Conservation (phyloP, 2,797 vertebrate genomes). For the Hoplostethus mediterraneus region DNA sequence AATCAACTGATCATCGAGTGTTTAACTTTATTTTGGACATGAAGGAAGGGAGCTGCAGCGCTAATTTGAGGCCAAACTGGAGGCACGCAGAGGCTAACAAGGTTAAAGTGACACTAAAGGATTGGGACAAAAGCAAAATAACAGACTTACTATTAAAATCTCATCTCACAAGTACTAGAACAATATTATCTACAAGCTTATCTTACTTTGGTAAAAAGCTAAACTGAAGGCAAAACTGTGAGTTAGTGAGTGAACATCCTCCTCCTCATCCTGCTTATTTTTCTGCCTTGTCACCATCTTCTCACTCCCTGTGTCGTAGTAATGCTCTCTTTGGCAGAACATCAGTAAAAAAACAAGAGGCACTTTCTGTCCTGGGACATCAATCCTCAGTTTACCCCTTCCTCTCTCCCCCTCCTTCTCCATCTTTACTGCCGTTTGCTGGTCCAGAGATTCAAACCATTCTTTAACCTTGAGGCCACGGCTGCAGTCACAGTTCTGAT, state of each 20-base stretch:
- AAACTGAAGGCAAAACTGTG: not conserved
- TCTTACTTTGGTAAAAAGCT: conserved; percentile 12
- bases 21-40: conserved; percentile 75
- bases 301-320: too few relatives aligned
- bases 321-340: too few relatives aligned
- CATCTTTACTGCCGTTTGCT: too few relatives aligned
- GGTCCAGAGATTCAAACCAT: too few relatives aligned
- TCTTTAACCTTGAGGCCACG: too few relatives aligned
- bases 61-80: conserved; percentile 67
- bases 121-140: conserved; percentile 43
- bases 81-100: conserved; percentile 64
- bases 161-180: not conserved
- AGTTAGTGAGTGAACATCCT: not conserved
- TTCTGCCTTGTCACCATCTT: too few relatives aligned
- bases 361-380: too few relatives aligned
- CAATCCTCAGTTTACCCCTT: too few relatives aligned
- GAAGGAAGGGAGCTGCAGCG: conserved; percentile 55
- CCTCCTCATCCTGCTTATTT: too few relatives aligned
- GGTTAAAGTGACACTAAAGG: conserved; percentile 52
- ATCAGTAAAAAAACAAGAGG: too few relatives aligned
- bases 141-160: conserved; percentile 19
- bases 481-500: too few relatives aligned
- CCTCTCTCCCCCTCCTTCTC: too few relatives aligned
- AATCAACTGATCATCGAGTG: conserved; percentile 82
- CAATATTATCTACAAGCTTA: conserved; percentile 8